Conservation (phyloP, 2,113 vertebrate genomes). For the Bufo bufo region DNA sequence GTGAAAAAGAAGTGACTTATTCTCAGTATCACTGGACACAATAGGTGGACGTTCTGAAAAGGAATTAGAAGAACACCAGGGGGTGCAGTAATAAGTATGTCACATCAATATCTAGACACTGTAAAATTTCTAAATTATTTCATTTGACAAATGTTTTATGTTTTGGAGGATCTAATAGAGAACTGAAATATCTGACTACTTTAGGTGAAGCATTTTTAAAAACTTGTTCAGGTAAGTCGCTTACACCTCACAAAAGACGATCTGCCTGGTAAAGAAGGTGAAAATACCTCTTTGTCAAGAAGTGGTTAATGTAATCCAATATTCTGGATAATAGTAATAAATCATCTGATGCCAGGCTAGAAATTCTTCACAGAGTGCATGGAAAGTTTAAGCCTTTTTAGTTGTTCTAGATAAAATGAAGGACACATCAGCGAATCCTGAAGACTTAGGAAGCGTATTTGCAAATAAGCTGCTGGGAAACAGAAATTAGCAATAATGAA, state of each 20-base stretch:
- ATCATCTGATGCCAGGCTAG: constrained; percentile 5
- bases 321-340: constrained; percentile 16
- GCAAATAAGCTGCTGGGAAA: constrained; percentile 59
- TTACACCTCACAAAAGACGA: not conserved
- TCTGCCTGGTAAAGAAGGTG: not conserved
- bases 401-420: constrained; percentile 36
- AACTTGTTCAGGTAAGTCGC: not conserved
- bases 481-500: constrained; percentile 51
- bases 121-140: too few relatives aligned
- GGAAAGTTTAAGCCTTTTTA: constrained; percentile 29
- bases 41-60: not conserved
- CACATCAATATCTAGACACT: too few relatives aligned
- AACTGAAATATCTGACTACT: too few relatives aligned
- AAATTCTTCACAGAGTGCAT: constrained; percentile 25
- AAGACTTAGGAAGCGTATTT: constrained; percentile 43
- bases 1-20: too few relatives aligned
- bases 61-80: not conserved
- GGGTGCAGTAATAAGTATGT: not conserved
- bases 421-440: constrained; percentile 26
- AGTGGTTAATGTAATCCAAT: constrained; percentile 24
- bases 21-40: not conserved
- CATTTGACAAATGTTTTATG: too few relatives aligned
- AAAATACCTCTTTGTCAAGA: not conserved
- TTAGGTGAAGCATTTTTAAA: too few relatives aligned
- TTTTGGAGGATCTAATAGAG: too few relatives aligned